A percentile compares a stretch with the other conserved stretches of the same genome.
Conservation (phyloP, 2,888 invertebrate species). For the Reticulitermes lucifugus region DNA sequence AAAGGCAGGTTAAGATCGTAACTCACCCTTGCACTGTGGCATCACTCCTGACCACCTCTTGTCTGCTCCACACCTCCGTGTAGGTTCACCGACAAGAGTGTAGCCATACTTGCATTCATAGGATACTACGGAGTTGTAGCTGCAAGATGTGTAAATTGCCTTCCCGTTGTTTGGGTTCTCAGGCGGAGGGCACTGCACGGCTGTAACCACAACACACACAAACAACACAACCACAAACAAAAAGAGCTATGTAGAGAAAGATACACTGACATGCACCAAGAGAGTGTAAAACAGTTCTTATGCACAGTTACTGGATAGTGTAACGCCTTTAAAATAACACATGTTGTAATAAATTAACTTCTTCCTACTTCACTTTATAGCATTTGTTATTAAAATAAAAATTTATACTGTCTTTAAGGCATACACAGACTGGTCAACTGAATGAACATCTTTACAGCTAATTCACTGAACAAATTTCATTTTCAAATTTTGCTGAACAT, state of each 20-base stretch:
- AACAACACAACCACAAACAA: conserved; percentile 47
- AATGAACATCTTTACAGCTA: too few relatives aligned
- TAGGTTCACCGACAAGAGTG: conserved; percentile 89
- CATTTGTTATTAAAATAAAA: too few relatives aligned
- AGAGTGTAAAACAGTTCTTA: neutral
- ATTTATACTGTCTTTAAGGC: too few relatives aligned
- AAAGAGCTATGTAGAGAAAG: conserved; percentile 35
- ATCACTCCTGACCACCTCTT: conserved; percentile 95
- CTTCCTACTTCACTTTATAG: too few relatives aligned
- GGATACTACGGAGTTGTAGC: conserved; percentile 94
- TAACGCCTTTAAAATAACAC: too few relatives aligned
- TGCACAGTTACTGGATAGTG: too few relatives aligned
- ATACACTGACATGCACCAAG: neutral
- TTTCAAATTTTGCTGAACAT: too few relatives aligned
- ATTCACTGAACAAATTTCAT: too few relatives aligned
- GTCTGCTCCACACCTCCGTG: conserved; percentile 93
- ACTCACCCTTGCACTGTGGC: conserved; percentile 89
- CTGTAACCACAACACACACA: conserved; percentile 72
- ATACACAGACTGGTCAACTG: too few relatives aligned
- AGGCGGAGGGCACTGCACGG: conserved; percentile 94
- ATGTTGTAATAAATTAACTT: too few relatives aligned
- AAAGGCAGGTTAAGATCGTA: neutral
- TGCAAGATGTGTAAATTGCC: conserved; percentile 91
- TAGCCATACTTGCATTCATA: conserved; percentile 97
- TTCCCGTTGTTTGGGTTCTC: conserved; percentile 93